Conservation (phyloP, 2,797 vertebrate genomes). For the Chelonia mydas region DNA sequence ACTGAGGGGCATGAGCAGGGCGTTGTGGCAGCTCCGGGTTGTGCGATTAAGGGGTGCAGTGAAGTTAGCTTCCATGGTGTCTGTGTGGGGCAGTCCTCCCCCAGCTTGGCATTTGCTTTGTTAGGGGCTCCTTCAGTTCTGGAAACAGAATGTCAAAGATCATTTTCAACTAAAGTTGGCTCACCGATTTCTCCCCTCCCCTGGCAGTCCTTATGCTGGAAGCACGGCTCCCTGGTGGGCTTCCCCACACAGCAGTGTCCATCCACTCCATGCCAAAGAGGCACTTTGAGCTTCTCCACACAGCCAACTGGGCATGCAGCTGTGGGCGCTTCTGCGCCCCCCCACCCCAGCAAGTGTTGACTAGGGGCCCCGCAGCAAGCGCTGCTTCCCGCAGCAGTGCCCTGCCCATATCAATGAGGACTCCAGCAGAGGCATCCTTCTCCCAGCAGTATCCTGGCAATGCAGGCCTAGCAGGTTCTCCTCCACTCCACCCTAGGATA, state of each 20-base stretch:
- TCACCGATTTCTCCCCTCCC: not conserved
- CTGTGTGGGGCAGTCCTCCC: not conserved
- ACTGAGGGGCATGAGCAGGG: not conserved
- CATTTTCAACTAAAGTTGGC: not conserved
- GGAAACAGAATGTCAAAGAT: not conserved
- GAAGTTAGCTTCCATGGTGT: not conserved
- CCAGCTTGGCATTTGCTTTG: not conserved
- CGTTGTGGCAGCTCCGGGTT: not conserved
- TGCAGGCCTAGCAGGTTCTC: not conserved
- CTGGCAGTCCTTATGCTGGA: not conserved
- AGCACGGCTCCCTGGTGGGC: not conserved
- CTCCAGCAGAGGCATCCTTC: not conserved
- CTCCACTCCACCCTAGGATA: not conserved
- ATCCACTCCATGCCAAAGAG: accelerated
- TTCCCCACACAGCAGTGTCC: not conserved
- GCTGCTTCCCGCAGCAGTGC: not conserved
- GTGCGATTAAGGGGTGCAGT: accelerated
- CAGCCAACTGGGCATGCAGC: not conserved
- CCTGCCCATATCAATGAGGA: not conserved
- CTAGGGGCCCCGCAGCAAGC: not conserved
- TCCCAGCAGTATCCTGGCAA: accelerated
- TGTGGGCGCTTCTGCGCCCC: accelerated
- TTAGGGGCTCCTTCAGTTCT: not conserved
- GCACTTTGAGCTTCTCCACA: too few relatives aligned
- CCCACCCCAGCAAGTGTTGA: not conserved